A percentile compares a stretch with the other conserved stretches of the same genome.
phyloP scores from a whole-genome alignment of 2,888 invertebrate genomes.

The Caenorhabditis drosophilae region DNA sequence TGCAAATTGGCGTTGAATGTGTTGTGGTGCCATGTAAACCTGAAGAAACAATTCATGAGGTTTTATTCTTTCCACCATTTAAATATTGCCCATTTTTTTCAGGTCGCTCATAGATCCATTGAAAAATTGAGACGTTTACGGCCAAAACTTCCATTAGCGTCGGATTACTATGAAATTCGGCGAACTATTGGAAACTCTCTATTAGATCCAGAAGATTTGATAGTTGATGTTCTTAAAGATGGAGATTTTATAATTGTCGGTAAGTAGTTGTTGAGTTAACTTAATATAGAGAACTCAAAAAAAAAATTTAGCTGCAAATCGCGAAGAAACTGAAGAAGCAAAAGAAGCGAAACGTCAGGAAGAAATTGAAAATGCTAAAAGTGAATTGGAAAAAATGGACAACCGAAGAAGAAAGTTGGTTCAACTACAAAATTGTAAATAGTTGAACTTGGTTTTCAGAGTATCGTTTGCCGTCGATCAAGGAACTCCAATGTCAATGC shows the following conservation, averaged over 20 bases:
- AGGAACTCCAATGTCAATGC: constrained; percentile 13
- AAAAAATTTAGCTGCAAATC: constrained; percentile 22
- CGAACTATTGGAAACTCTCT: constrained; percentile 75
- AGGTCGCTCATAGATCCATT: constrained; percentile 45
- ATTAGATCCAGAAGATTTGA: constrained; percentile 74
- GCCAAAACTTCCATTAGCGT: constrained; percentile 28
- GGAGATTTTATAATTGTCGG: constrained; percentile 76
- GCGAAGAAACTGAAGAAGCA: constrained; percentile 44
- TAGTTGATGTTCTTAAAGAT: constrained; percentile 74
- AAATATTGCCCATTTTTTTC: too few relatives aligned
- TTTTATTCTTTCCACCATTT: too few relatives aligned
- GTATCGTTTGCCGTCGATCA: constrained; percentile 33
- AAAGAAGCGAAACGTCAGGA: constrained; percentile 43
- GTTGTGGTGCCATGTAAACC: constrained; percentile 50
- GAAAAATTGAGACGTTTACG: constrained; percentile 47
- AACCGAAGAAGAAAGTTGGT: constrained; percentile 18
- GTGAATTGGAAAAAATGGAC: constrained; percentile 28
- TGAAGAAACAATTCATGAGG: constrained; percentile 43
- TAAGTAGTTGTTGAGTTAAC: constrained; percentile 65
- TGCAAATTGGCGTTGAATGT: constrained; percentile 53
- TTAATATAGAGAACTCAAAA: background rate
- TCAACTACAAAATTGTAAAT: background rate
- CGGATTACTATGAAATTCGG: constrained; percentile 70
- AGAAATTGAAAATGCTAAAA: constrained; percentile 29
- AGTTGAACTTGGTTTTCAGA: constrained; percentile 7